A percentile compares a stretch with the other conserved stretches of the same genome.
Evolutionary conservation across 2,797 vertebrate species (phyloP).

Genomic region (Chelidonichthys spinosus): DNA sequence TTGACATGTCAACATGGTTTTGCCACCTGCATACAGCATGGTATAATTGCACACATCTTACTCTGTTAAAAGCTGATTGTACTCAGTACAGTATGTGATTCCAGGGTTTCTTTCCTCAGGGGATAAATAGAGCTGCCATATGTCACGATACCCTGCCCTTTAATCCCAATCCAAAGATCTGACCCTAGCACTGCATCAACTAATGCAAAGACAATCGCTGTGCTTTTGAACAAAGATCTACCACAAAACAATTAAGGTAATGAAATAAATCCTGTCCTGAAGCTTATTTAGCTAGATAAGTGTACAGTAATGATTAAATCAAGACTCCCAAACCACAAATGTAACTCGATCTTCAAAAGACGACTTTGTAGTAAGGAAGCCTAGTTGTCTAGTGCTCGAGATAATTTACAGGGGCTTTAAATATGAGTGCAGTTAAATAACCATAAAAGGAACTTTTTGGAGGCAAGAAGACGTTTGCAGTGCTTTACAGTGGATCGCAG

Average conservation of each 20-base stretch:
- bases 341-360: conserved; percentile 65
- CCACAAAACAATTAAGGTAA: conserved; percentile 74
- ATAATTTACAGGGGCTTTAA: conserved; percentile 77
- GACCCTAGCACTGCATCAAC: conserved; percentile 20
- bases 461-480: conserved; percentile 53
- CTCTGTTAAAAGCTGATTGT: conserved; percentile 18
- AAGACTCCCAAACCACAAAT: conserved; percentile 30
- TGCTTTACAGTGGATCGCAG: conserved; percentile 69
- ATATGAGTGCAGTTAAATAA: conserved; percentile 60
- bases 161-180: conserved; percentile 66
- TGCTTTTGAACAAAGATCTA: conserved; percentile 39
- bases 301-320: conserved; percentile 51
- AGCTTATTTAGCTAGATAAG: conserved; percentile 58
- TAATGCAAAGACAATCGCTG: conserved; percentile 36
- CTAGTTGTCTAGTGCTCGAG: conserved; percentile 34
- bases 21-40: conserved; percentile 54
- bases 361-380: conserved; percentile 34
- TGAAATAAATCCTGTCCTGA: conserved; percentile 70
- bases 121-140: conserved; percentile 69
- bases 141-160: conserved; percentile 62
- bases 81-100: conserved; percentile 35
- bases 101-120: conserved; percentile 35
- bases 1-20: conserved; percentile 49
- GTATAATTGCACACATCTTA: conserved; percentile 18
- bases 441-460: conserved; percentile 81